These are phyloP conservation scores for Megaceryle alcyon DNA, from an alignment of 2,797 vertebrate species.

Conservation along the genomic window DNA sequence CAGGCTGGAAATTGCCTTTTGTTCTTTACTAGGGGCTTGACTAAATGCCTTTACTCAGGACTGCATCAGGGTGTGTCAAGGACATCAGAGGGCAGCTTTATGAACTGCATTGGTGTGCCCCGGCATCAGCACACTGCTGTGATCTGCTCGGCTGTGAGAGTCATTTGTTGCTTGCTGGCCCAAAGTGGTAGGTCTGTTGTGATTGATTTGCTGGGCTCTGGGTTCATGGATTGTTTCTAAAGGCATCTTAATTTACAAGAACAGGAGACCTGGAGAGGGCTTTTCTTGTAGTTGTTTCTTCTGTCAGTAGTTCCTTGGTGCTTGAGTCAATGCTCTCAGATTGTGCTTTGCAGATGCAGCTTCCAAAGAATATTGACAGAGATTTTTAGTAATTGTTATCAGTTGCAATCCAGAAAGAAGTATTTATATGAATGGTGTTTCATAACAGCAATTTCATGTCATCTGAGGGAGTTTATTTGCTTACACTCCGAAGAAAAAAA, in stretches of 20 bases:
- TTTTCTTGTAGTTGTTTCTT: neutral
- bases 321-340: neutral
- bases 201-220: neutral
- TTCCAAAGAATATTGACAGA: neutral
- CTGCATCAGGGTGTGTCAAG: slow-evolving; percentile 8
- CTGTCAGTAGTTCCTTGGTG: neutral
- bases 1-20: slow-evolving; percentile 25
- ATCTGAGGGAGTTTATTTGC: neutral
- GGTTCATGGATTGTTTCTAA: neutral
- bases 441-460: neutral
- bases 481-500: neutral
- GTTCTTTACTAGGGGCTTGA: neutral
- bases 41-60: neutral
- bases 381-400: neutral
- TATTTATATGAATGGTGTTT: neutral
- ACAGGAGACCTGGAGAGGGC: neutral
- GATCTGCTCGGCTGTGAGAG: fast-evolving
- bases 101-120: neutral
- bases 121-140: fast-evolving
- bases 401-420: neutral
- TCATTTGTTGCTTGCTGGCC: neutral
- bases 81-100: neutral
- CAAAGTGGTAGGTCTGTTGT: fast-evolving
- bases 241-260: neutral
- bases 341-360: neutral